These are phyloP conservation scores for Pimephales promelas DNA, from an alignment of 2,113 vertebrate species.

Conservation along the genomic window DNA sequence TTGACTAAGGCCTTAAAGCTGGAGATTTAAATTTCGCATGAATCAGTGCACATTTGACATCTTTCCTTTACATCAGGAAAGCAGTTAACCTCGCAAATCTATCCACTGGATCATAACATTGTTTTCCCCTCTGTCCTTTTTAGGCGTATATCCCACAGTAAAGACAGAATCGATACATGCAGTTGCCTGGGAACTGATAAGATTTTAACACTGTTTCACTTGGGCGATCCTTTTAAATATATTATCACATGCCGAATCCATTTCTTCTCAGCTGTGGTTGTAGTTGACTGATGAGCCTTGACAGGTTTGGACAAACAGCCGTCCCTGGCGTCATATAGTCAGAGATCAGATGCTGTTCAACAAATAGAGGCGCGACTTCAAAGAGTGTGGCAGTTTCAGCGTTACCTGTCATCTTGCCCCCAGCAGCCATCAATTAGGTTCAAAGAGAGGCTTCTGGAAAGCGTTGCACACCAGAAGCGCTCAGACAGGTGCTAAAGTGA, in stretches of 20 bases:
- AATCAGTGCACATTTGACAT: neutral
- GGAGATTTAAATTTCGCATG: neutral
- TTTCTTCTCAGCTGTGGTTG: slow-evolving; percentile 15
- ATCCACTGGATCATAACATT: slow-evolving; percentile 17
- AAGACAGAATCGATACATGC: slow-evolving; percentile 38
- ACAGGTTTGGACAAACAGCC: slow-evolving; percentile 58
- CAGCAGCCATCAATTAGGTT: slow-evolving; percentile 43
- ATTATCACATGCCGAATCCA: slow-evolving; percentile 54
- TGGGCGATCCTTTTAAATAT: slow-evolving; percentile 50
- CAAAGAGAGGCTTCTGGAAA: slow-evolving; percentile 19
- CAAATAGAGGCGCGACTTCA: slow-evolving; percentile 50
- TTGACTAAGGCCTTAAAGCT: neutral
- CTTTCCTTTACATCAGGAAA: neutral
- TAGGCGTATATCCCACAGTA: neutral
- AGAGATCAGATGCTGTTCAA: slow-evolving; percentile 56
- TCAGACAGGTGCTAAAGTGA: slow-evolving; percentile 12
- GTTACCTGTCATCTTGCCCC: slow-evolving; percentile 43
- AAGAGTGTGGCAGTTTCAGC: slow-evolving; percentile 47
- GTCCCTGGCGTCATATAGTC: slow-evolving; percentile 53
- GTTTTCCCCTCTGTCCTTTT: neutral
- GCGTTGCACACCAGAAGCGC: neutral
- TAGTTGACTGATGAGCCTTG: slow-evolving; percentile 59
- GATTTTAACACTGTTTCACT: slow-evolving; percentile 26
- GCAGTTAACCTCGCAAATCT: slow-evolving; percentile 1
- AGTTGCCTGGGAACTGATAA: slow-evolving; percentile 26